A percentile compares a stretch with the other conserved stretches of the same genome.
Evolutionary conservation across 2,113 vertebrate species (phyloP).

Genomic region (Aptenodytes patagonicus): DNA sequence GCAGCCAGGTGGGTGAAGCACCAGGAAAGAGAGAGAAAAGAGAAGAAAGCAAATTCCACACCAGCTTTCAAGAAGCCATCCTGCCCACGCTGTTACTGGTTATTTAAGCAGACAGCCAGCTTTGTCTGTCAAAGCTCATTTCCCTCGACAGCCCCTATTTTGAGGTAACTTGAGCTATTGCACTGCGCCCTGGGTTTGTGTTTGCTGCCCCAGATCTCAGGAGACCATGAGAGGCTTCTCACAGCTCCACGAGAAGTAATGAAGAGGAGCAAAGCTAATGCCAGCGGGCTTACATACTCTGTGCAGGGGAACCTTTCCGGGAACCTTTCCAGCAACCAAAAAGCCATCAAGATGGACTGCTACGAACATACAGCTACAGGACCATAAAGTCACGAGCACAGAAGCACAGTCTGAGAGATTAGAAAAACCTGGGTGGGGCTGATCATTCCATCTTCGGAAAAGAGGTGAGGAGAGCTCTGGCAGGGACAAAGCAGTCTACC

Average conservation of each 20-base stretch:
- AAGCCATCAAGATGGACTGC: background rate
- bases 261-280: background rate
- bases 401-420: background rate
- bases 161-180: background rate
- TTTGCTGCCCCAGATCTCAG: background rate
- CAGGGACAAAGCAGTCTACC: background rate
- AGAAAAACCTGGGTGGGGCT: background rate
- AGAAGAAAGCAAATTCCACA: background rate
- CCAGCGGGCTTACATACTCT: background rate
- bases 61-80: background rate
- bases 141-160: background rate
- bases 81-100: fast-evolving
- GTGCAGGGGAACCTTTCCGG: background rate
- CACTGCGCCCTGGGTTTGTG: fast-evolving
- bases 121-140: background rate
- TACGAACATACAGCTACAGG: background rate
- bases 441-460: background rate
- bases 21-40: background rate
- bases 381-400: background rate
- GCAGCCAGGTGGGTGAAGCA: background rate
- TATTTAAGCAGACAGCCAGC: background rate
- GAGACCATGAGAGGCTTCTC: background rate
- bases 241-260: background rate
- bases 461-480: background rate
- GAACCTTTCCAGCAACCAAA: background rate